Base-by-base conservation (phyloP, 1,140 invertebrate genomes). In the Brevipalpus yothersi region DNA sequence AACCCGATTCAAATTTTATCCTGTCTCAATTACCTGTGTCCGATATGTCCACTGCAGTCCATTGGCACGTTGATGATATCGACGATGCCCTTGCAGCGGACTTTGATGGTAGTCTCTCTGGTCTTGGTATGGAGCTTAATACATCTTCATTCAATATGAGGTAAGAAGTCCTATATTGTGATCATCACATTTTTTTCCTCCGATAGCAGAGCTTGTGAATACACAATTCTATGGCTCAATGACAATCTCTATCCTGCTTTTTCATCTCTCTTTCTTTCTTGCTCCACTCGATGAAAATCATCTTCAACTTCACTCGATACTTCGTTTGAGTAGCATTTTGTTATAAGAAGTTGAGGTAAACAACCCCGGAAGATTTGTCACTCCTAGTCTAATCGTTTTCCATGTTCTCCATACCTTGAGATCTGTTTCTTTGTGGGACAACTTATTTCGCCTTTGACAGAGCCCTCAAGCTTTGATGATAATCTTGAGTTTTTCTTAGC, bases 101-200 rank as follows among this genome's bases (percentile, higher is more conserved):
- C 69, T 82, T 86, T 67, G 83, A 86, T 69, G 80, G 81, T 51
- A 81, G 80, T 5, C 72, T 86, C 5, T 82, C 82, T 4, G 80
- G 80, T 8, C 72, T 86, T 12, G 80, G 80, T 11, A 79, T 80
- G 15, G 83, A 86, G 69, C 71, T 85, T 39, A 78, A 77, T 9
- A 79, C 77, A 23, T 75, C 75, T 47, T 77, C 79, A 8, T 85
- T 84, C 67, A 81, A 80, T 67, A 82, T 83, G 76, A 82, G 79
- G 81, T 83, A 73, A 15, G 40, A 13, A 54, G 31, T 5, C 21
- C 15, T 17, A 9, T 68, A 62, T 57, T 21, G 13, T 17, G 23
- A 39, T 10, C n/a, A 63, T 61, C 53, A 54, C 4, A 54, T 1
- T 13, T 54, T 54, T 54, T 4, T 21, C 12, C n/a, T n/a, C n/a